phyloP scores from a whole-genome alignment of 2,797 vertebrate species.

The Phrynocephalus forsythii region DNA sequence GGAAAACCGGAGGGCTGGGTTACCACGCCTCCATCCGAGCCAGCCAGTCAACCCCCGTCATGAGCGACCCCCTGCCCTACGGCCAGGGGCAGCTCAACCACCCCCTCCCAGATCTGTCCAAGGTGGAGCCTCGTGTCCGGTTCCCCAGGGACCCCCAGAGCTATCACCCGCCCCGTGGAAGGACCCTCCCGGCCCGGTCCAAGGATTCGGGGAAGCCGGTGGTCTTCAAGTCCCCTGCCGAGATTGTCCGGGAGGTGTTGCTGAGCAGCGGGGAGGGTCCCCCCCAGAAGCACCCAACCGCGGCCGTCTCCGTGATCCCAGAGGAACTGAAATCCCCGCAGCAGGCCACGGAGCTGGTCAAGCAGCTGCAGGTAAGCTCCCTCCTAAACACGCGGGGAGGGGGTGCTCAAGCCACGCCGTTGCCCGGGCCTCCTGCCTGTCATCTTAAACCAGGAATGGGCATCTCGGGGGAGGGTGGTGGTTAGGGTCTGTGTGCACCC shows the following conservation, averaged over 20 bases:
- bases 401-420: no score
- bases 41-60: not conserved
- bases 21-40: not conserved
- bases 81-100: slow-evolving; percentile 80
- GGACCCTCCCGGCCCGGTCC: slow-evolving; percentile 27
- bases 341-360: slow-evolving; percentile 86
- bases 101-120: slow-evolving; percentile 89
- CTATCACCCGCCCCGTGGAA: slow-evolving; percentile 87
- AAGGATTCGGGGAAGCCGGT: slow-evolving; percentile 59
- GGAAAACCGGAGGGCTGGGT: not conserved
- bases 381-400: no score
- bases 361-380: slow-evolving; percentile 89
- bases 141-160: slow-evolving; percentile 82
- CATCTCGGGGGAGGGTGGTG: no score
- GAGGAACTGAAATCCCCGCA: slow-evolving; percentile 83
- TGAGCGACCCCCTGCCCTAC: slow-evolving; percentile 71
- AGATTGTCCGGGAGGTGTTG: slow-evolving; percentile 89
- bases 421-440: not conserved
- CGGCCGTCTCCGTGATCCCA: slow-evolving; percentile 71
- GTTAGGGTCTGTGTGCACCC: no score
- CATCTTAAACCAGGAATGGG: not conserved
- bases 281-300: slow-evolving; percentile 1
- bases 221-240: slow-evolving; percentile 88
- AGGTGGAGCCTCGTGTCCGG: slow-evolving; percentile 86
- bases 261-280: slow-evolving; percentile 75